Evolutionary conservation across 2,797 vertebrate genomes (phyloP).

Genomic region (Rhynchonycteris naso): DNA sequence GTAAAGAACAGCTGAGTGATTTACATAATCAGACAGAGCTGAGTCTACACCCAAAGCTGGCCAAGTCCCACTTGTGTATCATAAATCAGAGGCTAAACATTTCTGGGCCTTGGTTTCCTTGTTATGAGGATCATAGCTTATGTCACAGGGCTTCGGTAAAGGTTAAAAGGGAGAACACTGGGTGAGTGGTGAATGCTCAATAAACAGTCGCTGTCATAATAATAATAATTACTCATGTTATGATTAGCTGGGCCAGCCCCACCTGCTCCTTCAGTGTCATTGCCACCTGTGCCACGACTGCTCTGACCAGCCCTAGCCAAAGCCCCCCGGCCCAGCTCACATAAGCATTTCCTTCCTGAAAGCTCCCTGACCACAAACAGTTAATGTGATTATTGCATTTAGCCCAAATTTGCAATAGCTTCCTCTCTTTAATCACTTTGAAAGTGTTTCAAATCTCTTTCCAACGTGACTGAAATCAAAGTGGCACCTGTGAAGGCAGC

Average conservation of each 20-base stretch:
- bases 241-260: not conserved
- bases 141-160: not conserved
- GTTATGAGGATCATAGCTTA: not conserved
- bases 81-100: not conserved
- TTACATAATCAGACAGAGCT: not conserved
- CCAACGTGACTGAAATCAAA: slow-evolving; percentile 74
- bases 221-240: not conserved
- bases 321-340: too few relatives aligned
- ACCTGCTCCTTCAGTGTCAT: not conserved
- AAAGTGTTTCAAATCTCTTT: slow-evolving; percentile 73
- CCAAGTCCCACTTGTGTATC: not conserved
- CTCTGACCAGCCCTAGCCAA: too few relatives aligned
- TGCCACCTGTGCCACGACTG: not conserved
- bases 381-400: slow-evolving; percentile 70
- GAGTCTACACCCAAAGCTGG: not conserved
- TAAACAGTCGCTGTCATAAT: not conserved
- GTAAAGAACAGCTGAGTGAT: not conserved
- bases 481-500: slow-evolving; percentile 67
- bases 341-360: not conserved
- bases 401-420: slow-evolving; percentile 53
- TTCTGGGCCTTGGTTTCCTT: not conserved
- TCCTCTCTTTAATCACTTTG: slow-evolving; percentile 72
- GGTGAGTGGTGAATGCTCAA: not conserved
- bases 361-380: slow-evolving; percentile 11
- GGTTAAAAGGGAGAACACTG: not conserved